phyloP scores from a whole-genome alignment of 2,113 vertebrate genomes.

The Microcebus murinus region DNA sequence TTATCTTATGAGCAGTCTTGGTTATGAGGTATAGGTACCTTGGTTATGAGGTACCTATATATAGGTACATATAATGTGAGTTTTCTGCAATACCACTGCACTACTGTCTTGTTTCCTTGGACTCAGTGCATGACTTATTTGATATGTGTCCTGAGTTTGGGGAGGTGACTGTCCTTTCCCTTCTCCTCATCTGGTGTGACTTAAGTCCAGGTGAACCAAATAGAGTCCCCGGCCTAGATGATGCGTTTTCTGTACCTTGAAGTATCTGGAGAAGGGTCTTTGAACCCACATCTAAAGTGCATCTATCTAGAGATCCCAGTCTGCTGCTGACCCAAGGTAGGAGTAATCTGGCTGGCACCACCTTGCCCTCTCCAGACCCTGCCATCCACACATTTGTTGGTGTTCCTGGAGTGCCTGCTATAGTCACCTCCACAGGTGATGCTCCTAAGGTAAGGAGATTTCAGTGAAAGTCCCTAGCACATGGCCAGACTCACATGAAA shows the following conservation, averaged over 20 bases:
- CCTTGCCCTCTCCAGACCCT: neutral
- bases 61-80: neutral
- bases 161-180: neutral
- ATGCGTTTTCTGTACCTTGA: neutral
- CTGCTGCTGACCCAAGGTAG: neutral
- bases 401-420: accelerated
- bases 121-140: neutral
- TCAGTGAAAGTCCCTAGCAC: neutral
- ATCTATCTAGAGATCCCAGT: neutral
- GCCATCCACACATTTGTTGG: accelerated
- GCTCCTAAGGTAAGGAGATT: neutral
- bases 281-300: neutral
- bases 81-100: neutral
- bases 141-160: neutral
- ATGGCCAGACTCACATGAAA: neutral
- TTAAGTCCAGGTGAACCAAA: neutral
- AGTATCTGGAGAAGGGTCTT: neutral
- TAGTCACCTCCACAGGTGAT: neutral
- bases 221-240: neutral
- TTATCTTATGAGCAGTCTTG: neutral
- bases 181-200: neutral
- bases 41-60: no score
- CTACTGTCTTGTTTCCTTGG: neutral
- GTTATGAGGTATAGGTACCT: neutral
- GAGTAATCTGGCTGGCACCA: neutral